These are phyloP conservation scores for Caenorhabditis imperialis DNA, from an alignment of 2,888 invertebrate species.

Conservation along the genomic window DNA sequence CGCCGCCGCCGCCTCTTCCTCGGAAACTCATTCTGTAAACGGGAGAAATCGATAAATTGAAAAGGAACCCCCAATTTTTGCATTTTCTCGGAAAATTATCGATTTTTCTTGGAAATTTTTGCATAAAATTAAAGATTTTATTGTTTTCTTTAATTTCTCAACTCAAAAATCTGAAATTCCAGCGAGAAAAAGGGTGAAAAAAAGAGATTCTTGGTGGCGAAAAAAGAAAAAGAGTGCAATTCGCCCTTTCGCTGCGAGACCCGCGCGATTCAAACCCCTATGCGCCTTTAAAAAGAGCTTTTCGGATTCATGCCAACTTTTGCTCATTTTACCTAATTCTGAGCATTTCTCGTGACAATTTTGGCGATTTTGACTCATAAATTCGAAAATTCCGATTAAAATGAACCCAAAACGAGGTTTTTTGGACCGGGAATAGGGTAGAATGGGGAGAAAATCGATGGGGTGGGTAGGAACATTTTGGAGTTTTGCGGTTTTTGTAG, in stretches of 20 bases:
- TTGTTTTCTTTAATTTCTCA: background rate
- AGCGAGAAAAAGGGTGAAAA: conserved; percentile 11
- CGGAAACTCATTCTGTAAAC: conserved; percentile 65
- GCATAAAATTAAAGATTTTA: too few species aligned
- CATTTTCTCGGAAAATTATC: background rate
- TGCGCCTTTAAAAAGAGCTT: conserved; percentile 39
- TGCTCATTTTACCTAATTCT: too few species aligned
- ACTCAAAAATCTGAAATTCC: background rate
- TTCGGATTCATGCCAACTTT: background rate
- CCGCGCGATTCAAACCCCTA: background rate
- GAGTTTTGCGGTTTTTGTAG: too few species aligned
- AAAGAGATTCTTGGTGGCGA: background rate
- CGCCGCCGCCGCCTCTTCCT: conserved; percentile 63
- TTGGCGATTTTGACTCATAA: too few species aligned
- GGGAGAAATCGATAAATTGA: too few species aligned
- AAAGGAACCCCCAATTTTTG: too few species aligned
- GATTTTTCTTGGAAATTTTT: background rate
- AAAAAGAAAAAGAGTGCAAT: conserved; percentile 10
- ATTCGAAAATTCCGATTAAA: too few species aligned
- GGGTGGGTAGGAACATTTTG: too few species aligned
- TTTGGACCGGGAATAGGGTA: too few species aligned
- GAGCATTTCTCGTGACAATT: too few species aligned
- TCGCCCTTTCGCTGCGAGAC: conserved; percentile 31
- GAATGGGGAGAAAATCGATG: too few species aligned
- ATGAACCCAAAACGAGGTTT: too few species aligned